Evolutionary conservation across 2,113 vertebrate species (phyloP).

Genomic region (Eurypyga helias): DNA sequence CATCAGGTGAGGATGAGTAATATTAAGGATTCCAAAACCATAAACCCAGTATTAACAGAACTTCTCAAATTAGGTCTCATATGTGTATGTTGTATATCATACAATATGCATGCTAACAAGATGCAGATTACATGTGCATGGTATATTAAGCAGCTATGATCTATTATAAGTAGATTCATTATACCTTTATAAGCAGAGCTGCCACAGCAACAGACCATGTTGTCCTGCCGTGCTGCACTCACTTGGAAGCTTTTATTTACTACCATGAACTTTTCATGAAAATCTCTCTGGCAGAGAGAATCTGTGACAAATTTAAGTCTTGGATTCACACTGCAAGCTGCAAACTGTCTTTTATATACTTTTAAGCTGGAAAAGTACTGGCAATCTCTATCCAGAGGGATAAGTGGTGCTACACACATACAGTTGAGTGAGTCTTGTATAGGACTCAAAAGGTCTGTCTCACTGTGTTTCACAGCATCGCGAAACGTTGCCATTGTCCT

Average conservation of each 20-base stretch:
- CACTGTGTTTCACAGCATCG: fast-evolving
- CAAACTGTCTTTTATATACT: neutral
- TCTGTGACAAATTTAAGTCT: neutral
- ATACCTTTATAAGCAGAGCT: neutral
- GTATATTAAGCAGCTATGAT: neutral
- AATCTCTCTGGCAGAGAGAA: neutral
- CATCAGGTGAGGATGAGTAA: neutral
- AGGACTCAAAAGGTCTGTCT: neutral
- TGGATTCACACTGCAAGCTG: neutral
- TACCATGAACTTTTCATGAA: neutral
- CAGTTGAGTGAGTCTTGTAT: neutral
- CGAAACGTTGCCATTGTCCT: neutral
- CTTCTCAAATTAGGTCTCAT: neutral
- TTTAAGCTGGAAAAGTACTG: neutral
- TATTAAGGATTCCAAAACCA: neutral
- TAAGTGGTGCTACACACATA: neutral
- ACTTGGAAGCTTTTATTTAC: neutral
- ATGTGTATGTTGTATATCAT: neutral
- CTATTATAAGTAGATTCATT: neutral
- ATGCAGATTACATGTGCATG: neutral
- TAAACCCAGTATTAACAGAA: neutral
- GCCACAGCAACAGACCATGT: neutral
- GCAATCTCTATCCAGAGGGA: neutral
- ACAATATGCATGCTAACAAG: neutral
- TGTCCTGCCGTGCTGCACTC: neutral